phyloP scores from a whole-genome alignment of 2,888 invertebrate genomes.

The Metopia argyrocephala region DNA sequence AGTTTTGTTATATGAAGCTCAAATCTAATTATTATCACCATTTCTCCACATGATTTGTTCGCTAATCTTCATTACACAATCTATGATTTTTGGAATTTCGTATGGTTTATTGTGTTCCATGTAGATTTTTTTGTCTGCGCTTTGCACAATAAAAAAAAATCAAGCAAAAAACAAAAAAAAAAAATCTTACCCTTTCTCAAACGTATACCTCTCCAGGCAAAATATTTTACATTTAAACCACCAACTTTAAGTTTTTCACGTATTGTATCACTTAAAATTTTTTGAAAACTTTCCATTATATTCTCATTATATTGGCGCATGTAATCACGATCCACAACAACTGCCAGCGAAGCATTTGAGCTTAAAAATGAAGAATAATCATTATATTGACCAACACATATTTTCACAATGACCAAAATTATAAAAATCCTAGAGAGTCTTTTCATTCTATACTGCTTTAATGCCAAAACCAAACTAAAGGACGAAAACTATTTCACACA shows the following conservation, averaged over 20 bases:
- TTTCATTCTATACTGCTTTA: slow-evolving; percentile 67
- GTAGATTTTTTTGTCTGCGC: not conserved
- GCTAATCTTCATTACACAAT: too few species aligned
- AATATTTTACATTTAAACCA: slow-evolving; percentile 84
- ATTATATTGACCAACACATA: slow-evolving; percentile 74
- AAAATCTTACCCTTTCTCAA: slow-evolving; percentile 86
- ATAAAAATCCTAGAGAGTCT: slow-evolving; percentile 15
- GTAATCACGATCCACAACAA: slow-evolving; percentile 85
- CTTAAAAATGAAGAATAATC: slow-evolving; percentile 86
- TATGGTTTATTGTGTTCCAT: too few species aligned
- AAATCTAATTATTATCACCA: too few species aligned
- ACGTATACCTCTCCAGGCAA: slow-evolving; percentile 84
- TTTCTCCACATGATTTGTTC: too few species aligned
- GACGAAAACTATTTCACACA: not conserved
- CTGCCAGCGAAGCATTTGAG: slow-evolving; percentile 86
- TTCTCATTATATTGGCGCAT: slow-evolving; percentile 82
- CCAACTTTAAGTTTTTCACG: slow-evolving; percentile 84
- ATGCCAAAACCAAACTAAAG: slow-evolving; percentile 66
- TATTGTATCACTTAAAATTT: slow-evolving; percentile 82
- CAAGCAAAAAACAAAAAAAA: too few species aligned
- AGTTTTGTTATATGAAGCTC: too few species aligned
- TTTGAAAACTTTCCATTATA: slow-evolving; percentile 81
- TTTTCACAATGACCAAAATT: slow-evolving; percentile 83
- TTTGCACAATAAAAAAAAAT: not conserved
- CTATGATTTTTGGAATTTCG: too few species aligned